Percentiles rank a stretch among this genome's conserved stretches.
These are phyloP conservation scores for Cynopterus brachyotis DNA, from an alignment of 2,113 vertebrate species.

Conservation along the genomic window DNA sequence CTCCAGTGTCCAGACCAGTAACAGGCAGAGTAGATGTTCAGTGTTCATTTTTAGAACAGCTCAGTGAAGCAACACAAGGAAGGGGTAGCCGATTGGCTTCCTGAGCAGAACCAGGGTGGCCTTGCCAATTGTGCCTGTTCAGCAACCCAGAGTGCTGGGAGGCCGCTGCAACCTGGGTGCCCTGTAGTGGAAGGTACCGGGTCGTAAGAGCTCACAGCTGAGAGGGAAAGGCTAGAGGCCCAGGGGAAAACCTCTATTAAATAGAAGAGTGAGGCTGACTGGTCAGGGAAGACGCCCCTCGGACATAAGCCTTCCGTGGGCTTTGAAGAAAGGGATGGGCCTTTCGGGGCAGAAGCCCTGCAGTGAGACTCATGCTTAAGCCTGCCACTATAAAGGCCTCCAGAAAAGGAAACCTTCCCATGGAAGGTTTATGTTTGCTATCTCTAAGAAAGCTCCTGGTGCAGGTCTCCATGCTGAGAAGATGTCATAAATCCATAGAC, in stretches of 20 bases:
- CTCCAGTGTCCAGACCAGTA: not conserved
- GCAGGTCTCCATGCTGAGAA: not conserved
- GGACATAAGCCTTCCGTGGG: not conserved
- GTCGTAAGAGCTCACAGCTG: not conserved
- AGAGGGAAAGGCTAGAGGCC: not conserved
- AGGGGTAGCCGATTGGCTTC: not conserved
- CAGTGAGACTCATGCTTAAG: not conserved
- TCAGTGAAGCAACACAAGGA: not conserved
- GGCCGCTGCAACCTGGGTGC: not conserved
- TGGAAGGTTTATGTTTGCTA: not conserved
- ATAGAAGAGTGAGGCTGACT: not conserved
- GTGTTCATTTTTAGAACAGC: not conserved
- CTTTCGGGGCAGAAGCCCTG: not conserved
- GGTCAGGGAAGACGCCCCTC: no score
- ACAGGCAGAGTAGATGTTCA: not conserved
- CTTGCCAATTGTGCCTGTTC: fast-evolving
- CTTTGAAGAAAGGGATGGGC: not conserved
- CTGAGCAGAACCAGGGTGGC: not conserved
- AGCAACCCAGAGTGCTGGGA: not conserved
- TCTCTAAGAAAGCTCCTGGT: not conserved
- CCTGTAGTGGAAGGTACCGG: not conserved
- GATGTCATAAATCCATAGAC: not conserved
- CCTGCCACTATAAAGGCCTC: not conserved
- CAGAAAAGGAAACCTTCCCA: not conserved
- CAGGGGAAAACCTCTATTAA: not conserved